These are phyloP conservation scores for Helogale parvula DNA, from an alignment of 2,113 vertebrate genomes.

Conservation along the genomic window DNA sequence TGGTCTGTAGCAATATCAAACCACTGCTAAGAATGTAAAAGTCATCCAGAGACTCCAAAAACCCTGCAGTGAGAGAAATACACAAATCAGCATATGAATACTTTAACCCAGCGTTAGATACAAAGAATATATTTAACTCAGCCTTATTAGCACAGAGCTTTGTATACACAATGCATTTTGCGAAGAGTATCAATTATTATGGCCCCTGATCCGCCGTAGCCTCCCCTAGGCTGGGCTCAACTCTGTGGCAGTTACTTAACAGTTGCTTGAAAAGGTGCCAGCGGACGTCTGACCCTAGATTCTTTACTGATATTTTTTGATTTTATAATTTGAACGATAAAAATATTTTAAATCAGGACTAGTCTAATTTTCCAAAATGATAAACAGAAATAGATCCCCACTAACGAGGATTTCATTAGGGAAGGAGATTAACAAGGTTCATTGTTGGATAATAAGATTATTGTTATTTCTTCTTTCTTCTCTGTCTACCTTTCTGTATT, in stretches of 20 bases:
- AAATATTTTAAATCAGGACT: not conserved
- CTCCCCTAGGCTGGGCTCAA: not conserved
- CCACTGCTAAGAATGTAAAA: constrained; percentile 94
- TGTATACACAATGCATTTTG: not conserved
- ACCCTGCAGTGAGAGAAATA: constrained; percentile 85
- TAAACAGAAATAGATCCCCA: not conserved
- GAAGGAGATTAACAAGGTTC: not conserved
- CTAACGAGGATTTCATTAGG: not conserved
- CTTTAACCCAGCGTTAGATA: not conserved
- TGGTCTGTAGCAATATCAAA: constrained; percentile 94
- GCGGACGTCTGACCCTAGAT: not conserved
- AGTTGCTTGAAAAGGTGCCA: not conserved
- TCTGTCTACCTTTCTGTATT: not conserved
- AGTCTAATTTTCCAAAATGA: not conserved
- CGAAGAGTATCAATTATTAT: not conserved
- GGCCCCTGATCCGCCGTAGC: too few species aligned
- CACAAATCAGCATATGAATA: not conserved
- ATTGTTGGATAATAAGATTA: not conserved
- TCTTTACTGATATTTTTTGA: not conserved
- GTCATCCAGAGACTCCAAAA: constrained; percentile 94
- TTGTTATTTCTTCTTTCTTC: not conserved
- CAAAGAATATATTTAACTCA: not conserved
- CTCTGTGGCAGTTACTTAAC: not conserved
- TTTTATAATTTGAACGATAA: constrained; percentile 1
- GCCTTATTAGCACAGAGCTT: not conserved